These are phyloP conservation scores for Isurus oxyrinchus DNA, from an alignment of 2,113 vertebrate species.

Conservation along the genomic window DNA sequence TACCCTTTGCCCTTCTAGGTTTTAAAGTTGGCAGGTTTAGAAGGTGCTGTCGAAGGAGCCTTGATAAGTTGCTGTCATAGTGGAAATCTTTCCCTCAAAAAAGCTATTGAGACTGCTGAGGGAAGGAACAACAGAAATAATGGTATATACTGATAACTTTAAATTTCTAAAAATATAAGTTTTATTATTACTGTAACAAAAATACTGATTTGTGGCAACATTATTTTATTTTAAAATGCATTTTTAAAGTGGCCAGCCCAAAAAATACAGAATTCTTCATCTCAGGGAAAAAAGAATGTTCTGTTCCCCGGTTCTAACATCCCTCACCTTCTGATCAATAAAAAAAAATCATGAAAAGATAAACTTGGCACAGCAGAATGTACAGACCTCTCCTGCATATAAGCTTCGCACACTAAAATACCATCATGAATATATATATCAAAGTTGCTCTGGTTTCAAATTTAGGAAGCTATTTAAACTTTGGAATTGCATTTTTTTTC, in stretches of 20 bases:
- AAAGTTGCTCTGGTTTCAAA: background rate
- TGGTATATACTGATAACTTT: background rate
- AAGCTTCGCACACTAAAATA: background rate
- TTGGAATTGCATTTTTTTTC: background rate
- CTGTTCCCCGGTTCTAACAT: background rate
- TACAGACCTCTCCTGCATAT: background rate
- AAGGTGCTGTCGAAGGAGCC: background rate
- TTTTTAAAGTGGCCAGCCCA: background rate
- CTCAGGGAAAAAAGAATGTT: background rate
- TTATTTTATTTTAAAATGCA: background rate
- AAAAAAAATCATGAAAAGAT: background rate
- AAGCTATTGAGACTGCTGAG: background rate
- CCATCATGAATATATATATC: background rate
- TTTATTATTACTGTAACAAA: background rate
- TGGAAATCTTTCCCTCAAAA: too few relatives aligned
- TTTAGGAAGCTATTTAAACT: background rate
- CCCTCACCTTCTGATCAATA: background rate
- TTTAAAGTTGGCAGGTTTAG: background rate
- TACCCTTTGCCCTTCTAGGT: background rate
- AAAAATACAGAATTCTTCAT: background rate
- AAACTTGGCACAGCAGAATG: background rate
- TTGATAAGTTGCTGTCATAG: background rate
- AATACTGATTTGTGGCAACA: background rate
- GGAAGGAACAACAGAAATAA: background rate
- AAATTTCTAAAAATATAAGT: background rate